Percentiles rank a stretch among this genome's conserved stretches.
Conservation (phyloP, 2,888 invertebrate genomes). For the Mechanitis messenoides region DNA sequence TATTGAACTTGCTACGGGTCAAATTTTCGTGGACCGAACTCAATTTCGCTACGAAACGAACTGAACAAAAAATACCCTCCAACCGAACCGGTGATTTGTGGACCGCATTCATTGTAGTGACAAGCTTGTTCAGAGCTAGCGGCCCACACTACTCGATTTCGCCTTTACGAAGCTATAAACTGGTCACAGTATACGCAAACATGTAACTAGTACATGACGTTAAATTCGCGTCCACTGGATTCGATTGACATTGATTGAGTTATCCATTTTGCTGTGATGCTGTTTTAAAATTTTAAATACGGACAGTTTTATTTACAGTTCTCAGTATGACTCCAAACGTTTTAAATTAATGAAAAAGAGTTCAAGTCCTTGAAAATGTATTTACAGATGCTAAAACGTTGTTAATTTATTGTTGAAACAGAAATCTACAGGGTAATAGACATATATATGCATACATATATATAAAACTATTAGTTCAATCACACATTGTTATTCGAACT, state of each 20-base stretch:
- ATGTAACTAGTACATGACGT: conserved; percentile 49
- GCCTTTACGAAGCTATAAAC: conserved; percentile 35
- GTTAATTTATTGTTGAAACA: no score
- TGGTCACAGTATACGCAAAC: conserved; percentile 28
- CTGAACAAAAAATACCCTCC: conserved; percentile 62
- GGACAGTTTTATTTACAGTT: conserved; percentile 25
- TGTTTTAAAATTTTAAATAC: conserved; percentile 34
- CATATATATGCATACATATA: no score
- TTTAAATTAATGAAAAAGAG: conserved; percentile 16
- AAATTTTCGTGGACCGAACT: conserved; percentile 59
- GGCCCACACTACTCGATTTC: conserved; percentile 51
- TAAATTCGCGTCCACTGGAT: conserved; percentile 55
- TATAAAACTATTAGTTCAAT: no score
- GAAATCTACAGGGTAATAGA: no score
- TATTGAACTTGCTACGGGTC: conserved; percentile 36
- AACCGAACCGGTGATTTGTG: conserved; percentile 71
- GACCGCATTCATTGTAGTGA: conserved; percentile 70
- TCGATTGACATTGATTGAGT: conserved; percentile 71
- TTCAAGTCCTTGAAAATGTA: no score
- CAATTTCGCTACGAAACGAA: conserved; percentile 68
- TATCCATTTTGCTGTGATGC: conserved; percentile 44
- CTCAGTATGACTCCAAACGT: conserved; percentile 15
- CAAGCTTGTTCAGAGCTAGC: conserved; percentile 57
- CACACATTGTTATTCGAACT: conserved; percentile 6
- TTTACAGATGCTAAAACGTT: no score